phyloP scores from a whole-genome alignment of 1,140 invertebrate species.

The Hycleus cichorii region DNA sequence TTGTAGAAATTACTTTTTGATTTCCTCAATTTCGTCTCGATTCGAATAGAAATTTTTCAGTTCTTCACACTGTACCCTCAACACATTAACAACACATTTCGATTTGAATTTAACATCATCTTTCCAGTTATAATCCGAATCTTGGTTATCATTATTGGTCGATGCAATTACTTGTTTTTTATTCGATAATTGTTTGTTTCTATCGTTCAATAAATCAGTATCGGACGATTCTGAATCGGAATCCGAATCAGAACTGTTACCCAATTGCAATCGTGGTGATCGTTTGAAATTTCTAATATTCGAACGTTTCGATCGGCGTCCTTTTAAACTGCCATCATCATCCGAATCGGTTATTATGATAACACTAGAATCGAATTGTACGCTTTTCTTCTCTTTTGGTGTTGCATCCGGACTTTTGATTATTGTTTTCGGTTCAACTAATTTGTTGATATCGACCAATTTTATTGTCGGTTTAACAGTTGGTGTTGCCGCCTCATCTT shows the following conservation, averaged over 20 bases:
- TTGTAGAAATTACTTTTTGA: constrained; percentile 24
- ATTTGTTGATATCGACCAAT: constrained; percentile 33
- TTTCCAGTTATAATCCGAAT: not conserved
- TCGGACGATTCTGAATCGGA: not conserved
- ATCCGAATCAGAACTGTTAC: constrained; percentile 1
- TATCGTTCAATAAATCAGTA: not conserved
- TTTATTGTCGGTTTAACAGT: constrained; percentile 18
- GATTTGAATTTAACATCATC: constrained; percentile 23
- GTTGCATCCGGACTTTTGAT: not conserved
- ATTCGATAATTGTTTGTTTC: not conserved
- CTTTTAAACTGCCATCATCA: constrained; percentile 12
- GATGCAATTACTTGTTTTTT: no score
- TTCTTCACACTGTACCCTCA: constrained; percentile 21
- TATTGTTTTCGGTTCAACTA: constrained; percentile 22
- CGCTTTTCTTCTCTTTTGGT: constrained; percentile 15
- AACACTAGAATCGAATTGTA: constrained; percentile 25
- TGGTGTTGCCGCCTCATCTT: no score
- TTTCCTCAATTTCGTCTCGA: constrained; percentile 21
- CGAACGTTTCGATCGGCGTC: no score
- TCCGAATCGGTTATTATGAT: constrained; percentile 30
- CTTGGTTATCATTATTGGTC: no score
- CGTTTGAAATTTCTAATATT: constrained; percentile 3
- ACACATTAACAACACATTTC: constrained; percentile 21
- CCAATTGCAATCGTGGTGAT: not conserved
- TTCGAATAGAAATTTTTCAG: constrained; percentile 24